Percentiles rank a stretch among this genome's conserved stretches.
phyloP scores from a whole-genome alignment of 35 echinoderm and acorn worm genomes.

The Heliocidaris tuberculata region DNA sequence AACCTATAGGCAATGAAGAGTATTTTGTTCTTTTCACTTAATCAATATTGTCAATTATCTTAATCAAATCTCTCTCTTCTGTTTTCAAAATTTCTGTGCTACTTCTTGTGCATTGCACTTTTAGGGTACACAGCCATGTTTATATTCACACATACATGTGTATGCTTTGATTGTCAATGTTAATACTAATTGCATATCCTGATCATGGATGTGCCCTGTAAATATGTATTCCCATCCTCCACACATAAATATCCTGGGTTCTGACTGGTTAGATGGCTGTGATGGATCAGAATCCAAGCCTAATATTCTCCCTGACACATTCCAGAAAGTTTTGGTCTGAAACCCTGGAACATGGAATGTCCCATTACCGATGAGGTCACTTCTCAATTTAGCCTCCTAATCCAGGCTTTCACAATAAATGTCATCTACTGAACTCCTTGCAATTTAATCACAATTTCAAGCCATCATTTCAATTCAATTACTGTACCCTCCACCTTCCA shows the following conservation, averaged over 20 bases:
- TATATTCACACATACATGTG: not conserved
- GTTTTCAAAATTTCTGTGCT: too few relatives aligned
- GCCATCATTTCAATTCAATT: not conserved
- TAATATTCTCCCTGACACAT: slow-evolving; percentile 33
- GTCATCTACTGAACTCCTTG: not conserved
- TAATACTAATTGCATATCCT: too few relatives aligned
- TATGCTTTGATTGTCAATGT: not conserved
- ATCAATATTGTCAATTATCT: too few relatives aligned
- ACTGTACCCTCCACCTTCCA: not conserved
- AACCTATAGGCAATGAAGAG: too few relatives aligned
- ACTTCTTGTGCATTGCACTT: too few relatives aligned
- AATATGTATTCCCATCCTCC: not conserved
- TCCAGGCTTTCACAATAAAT: not conserved
- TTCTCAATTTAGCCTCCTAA: not conserved
- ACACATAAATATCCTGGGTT: not conserved
- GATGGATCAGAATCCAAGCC: not conserved
- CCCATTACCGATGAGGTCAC: not conserved
- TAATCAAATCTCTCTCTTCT: too few relatives aligned
- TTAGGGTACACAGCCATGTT: too few relatives aligned
- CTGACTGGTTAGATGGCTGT: not conserved
- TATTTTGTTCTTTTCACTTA: too few relatives aligned
- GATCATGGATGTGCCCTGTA: not conserved
- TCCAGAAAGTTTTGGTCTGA: slow-evolving; percentile 37
- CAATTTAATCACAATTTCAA: too few relatives aligned
- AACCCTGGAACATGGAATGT: slow-evolving; percentile 43